phyloP scores from a whole-genome alignment of 2,888 invertebrate genomes.

The Plagiodera versicolora region DNA sequence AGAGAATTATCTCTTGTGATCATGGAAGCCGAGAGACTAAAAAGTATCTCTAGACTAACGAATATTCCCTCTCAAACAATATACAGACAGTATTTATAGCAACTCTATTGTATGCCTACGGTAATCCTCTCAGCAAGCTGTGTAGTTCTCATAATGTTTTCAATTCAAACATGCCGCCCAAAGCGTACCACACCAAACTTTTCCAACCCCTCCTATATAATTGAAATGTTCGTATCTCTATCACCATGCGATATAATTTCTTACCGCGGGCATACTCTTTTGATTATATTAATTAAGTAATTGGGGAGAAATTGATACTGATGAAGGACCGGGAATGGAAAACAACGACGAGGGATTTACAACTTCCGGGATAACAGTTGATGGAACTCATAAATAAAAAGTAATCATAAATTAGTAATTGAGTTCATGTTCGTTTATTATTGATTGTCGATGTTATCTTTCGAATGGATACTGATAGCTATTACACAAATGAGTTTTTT shows the following conservation, averaged over 20 bases:
- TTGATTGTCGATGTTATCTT: too few species aligned
- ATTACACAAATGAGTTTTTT: too few species aligned
- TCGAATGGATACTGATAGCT: too few species aligned
- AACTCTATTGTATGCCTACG: background rate
- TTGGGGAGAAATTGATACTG: conserved; percentile 9
- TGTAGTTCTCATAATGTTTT: background rate
- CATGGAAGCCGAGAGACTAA: too few species aligned
- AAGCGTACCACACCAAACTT: background rate
- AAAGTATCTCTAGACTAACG: too few species aligned
- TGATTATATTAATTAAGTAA: conserved; percentile 7
- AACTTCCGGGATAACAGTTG: too few species aligned
- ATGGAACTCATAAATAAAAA: too few species aligned
- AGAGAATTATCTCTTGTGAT: too few species aligned
- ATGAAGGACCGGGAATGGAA: background rate
- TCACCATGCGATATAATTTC: background rate
- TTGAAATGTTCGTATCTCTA: background rate
- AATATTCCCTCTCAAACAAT: too few species aligned
- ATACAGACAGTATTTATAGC: too few species aligned
- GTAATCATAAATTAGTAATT: too few species aligned
- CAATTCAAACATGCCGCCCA: background rate
- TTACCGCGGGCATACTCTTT: background rate
- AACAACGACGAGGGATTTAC: background rate
- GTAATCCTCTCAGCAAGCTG: background rate
- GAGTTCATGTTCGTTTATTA: too few species aligned
- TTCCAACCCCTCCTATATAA: background rate